Evolutionary conservation across 2,888 invertebrate species (phyloP).

Genomic region (Trissolcus japonicus): DNA sequence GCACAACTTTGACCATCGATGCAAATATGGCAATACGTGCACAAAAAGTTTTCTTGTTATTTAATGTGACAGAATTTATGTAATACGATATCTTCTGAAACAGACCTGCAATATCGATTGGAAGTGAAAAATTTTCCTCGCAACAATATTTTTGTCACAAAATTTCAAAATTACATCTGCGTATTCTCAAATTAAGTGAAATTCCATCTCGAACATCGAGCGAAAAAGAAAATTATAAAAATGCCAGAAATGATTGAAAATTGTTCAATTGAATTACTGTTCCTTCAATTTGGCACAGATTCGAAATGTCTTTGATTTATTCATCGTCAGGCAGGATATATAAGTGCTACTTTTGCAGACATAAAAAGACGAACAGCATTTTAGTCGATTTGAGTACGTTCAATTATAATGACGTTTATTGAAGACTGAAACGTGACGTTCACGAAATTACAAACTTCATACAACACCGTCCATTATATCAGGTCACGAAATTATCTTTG

Average conservation of each 20-base stretch:
- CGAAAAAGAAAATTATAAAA: background rate
- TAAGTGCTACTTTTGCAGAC: constrained; percentile 22
- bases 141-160: too few species aligned
- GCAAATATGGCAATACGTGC: too few species aligned
- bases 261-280: constrained; percentile 9
- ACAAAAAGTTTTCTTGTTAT: too few species aligned
- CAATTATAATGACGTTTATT: constrained; percentile 36
- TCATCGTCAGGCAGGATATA: constrained; percentile 17
- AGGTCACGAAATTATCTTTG: constrained; percentile 4
- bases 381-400: constrained; percentile 27
- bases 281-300: constrained; percentile 28
- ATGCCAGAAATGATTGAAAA: constrained; percentile 15
- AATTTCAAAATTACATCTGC: too few species aligned
- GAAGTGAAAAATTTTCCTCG: too few species aligned
- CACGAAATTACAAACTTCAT: constrained; percentile 23
- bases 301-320: constrained; percentile 32
- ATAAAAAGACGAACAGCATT: constrained; percentile 7
- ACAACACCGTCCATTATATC: constrained; percentile 25
- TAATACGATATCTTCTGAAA: too few species aligned
- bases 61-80: too few species aligned
- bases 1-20: too few species aligned
- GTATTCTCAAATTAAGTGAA: too few species aligned
- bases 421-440: constrained; percentile 39
- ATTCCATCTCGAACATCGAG: too few species aligned
- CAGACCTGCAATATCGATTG: too few species aligned